phyloP scores from a whole-genome alignment of 53 echinoderm and acorn worm genomes.

The Apostichopus leukothele region DNA sequence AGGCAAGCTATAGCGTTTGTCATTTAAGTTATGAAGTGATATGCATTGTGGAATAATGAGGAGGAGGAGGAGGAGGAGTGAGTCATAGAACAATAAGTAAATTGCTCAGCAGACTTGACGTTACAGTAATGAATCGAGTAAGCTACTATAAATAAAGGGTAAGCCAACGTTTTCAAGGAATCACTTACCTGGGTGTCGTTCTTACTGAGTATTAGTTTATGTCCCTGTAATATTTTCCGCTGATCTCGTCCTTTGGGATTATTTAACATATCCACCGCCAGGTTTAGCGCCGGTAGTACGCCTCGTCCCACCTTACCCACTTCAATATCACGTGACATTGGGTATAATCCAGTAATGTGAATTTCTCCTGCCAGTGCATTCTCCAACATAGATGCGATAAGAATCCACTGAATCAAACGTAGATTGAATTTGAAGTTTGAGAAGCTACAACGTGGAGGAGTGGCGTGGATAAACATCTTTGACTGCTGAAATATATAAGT shows the following conservation, averaged over 20 bases:
- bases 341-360: constrained; percentile 83
- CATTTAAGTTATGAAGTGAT: too few relatives aligned
- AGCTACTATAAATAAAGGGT: too few relatives aligned
- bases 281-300: constrained; percentile 77
- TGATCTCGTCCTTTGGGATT: constrained; percentile 34
- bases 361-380: constrained; percentile 43
- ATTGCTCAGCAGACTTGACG: too few relatives aligned
- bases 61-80: too few relatives aligned
- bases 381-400: neutral
- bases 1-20: too few relatives aligned
- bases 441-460: neutral
- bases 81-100: too few relatives aligned
- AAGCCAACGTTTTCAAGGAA: too few relatives aligned
- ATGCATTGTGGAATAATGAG: too few relatives aligned
- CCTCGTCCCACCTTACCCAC: constrained; percentile 65
- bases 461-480: too few relatives aligned
- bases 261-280: constrained; percentile 63
- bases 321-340: constrained; percentile 51
- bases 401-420: neutral
- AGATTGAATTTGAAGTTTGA: neutral
- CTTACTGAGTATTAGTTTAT: constrained; percentile 21
- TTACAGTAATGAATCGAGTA: too few relatives aligned
- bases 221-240: constrained; percentile 23
- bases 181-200: constrained; percentile 47
- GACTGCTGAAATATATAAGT: too few relatives aligned